Conservation (phyloP, 2,797 vertebrate genomes). For the Zalophus californianus region DNA sequence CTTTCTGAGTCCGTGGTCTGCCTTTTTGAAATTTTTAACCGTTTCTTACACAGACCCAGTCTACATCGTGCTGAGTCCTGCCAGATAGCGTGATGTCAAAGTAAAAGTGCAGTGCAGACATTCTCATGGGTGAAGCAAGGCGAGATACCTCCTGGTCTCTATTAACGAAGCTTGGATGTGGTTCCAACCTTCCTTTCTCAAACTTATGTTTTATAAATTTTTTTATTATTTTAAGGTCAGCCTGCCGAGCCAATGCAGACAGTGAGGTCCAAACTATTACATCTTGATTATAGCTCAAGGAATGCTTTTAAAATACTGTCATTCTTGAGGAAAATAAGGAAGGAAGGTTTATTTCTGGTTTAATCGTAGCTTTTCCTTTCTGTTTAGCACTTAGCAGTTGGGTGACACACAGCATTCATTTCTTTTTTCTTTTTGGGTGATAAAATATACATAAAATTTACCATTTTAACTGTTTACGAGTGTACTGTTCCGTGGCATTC, state of each 20-base stretch:
- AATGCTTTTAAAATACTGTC: not conserved
- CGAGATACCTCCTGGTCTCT: not conserved
- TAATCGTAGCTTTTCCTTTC: conserved; percentile 4
- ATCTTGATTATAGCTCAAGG: not conserved
- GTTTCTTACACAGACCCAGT: not conserved
- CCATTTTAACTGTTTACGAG: fast-evolving
- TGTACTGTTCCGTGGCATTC: too few relatives aligned
- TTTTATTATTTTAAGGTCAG: conserved; percentile 23
- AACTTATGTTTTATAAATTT: not conserved
- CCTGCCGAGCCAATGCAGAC: not conserved
- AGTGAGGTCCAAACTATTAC: not conserved
- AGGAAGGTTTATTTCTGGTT: conserved; percentile 34
- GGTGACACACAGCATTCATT: not conserved
- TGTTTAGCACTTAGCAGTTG: not conserved
- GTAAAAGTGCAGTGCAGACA: not conserved
- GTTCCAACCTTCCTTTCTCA: not conserved
- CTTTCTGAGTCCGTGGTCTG: not conserved
- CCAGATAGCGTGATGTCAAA: not conserved
- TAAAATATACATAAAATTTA: not conserved
- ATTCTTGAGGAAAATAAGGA: conserved; percentile 7
- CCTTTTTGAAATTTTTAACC: not conserved
- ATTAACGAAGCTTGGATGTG: not conserved
- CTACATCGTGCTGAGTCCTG: not conserved
- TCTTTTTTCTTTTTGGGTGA: not conserved
- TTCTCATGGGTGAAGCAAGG: not conserved